Evolutionary conservation across 2,797 vertebrate species (phyloP), one percentile per base, ranked within the genome.

Genomic region (Pampus argenteus): DNA sequence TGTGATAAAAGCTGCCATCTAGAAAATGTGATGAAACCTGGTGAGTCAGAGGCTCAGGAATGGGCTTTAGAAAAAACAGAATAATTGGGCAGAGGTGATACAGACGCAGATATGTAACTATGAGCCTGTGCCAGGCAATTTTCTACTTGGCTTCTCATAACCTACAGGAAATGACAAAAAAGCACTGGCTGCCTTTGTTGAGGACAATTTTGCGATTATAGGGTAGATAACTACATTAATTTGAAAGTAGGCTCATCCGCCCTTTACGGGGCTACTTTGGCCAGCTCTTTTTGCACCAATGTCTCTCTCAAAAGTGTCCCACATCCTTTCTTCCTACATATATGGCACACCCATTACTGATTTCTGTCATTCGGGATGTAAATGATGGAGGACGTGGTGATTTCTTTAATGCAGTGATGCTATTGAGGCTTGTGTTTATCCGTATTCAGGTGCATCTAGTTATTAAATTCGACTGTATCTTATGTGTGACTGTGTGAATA

Each of bases 131-230:
- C 81, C 71, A 63, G 81, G 67, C 78, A 82, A 83, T 89, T 85
- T 86, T 91, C 82, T 83, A 61, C 88, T 71, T 79, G n/a, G 73
- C 73, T 78, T 63, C 84, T 86, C 85, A 60, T 67, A 79, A 66
- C 79, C 68, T 75, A 85, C 82, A 78, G 87, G 75, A 87, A 88
- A 87, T 88, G 44, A 76, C 76, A 81, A 80, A 82, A 84, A 76
- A 75, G 71, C 66, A 11, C 42, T 40, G 70, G 81, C 81, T 73
- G 70, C 82, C 70, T 84, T 81, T 86, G 78, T 76, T 57, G 58
- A 80, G 79, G 74, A 74, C 81, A 77, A 76, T 89, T 86, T 88
- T 68, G 87, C 88, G 82, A 87, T 89, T 82, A 85, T 65, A 66
- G 78, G 72, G 61, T 81, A 84, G 80, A 82, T 87, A 59, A 75